Conservation (phyloP, 2,113 vertebrate genomes). For the Misgurnus mizolepis region DNA sequence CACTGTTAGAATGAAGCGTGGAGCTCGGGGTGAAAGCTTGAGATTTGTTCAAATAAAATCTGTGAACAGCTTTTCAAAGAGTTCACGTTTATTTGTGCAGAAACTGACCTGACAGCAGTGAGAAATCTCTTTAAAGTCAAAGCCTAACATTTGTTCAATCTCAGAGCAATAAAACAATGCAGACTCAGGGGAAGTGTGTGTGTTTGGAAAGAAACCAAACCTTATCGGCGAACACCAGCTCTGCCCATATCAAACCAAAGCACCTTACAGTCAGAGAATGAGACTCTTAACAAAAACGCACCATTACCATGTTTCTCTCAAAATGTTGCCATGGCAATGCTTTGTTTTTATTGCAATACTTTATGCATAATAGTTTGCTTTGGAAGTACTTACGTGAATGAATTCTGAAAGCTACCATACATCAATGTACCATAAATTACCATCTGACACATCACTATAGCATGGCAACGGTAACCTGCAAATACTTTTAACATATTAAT, state of each 20-base stretch:
- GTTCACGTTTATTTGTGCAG: background rate
- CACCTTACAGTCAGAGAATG: background rate
- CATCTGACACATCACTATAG: too few relatives aligned
- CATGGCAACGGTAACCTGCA: too few relatives aligned
- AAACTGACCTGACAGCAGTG: constrained; percentile 13
- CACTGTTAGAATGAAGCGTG: background rate
- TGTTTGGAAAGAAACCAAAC: constrained; percentile 1
- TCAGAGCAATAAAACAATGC: background rate
- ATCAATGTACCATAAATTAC: too few relatives aligned
- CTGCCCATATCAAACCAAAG: constrained; percentile 5
- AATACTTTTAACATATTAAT: too few relatives aligned
- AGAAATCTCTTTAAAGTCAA: constrained; percentile 10
- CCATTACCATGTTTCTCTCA: too few relatives aligned
- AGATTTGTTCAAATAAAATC: constrained; percentile 1
- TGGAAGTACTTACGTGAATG: too few relatives aligned
- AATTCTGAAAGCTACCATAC: too few relatives aligned
- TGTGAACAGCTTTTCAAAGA: background rate
- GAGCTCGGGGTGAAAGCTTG: background rate
- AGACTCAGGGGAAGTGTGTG: background rate
- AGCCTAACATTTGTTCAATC: constrained; percentile 5
- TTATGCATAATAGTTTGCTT: too few relatives aligned
- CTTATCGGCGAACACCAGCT: constrained; percentile 37
- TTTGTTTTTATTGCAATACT: too few relatives aligned
- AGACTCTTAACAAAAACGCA: background rate
- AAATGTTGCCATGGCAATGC: too few relatives aligned